Evolutionary conservation across 2,113 vertebrate species (phyloP).

Genomic region (Macrotis lagotis): DNA sequence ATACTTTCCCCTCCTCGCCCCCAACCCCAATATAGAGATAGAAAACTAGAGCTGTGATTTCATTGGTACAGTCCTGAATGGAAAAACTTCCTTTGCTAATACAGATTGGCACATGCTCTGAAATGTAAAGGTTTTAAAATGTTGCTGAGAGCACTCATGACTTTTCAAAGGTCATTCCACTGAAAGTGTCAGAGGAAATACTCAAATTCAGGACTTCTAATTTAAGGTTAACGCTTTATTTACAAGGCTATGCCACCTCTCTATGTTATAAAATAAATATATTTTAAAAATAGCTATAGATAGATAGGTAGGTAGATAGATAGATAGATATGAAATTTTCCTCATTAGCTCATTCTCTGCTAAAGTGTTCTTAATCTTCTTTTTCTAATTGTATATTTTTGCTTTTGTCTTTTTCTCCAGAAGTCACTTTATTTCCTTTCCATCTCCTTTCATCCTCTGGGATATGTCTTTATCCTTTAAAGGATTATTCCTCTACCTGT

Average conservation of each 20-base stretch:
- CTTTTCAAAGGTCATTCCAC: not conserved
- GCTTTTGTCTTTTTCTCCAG: not conserved
- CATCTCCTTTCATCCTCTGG: not conserved
- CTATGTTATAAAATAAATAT: not conserved
- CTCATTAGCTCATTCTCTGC: not conserved
- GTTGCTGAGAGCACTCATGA: not conserved
- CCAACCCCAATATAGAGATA: not conserved
- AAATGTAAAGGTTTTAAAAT: not conserved
- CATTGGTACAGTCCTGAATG: not conserved
- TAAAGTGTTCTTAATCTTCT: not conserved
- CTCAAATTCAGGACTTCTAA: not conserved
- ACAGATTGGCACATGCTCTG: not conserved
- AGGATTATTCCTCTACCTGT: no score
- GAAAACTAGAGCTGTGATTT: not conserved
- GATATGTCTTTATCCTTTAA: not conserved
- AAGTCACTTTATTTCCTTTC: not conserved
- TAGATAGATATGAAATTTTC: no score
- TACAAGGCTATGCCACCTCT: not conserved
- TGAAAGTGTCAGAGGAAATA: not conserved
- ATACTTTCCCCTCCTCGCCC: no score
- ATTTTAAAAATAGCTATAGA: not conserved
- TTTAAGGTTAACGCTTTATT: not conserved
- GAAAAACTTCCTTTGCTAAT: not conserved
- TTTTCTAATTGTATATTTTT: not conserved
- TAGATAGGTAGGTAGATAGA: no score